Base-by-base conservation (phyloP, 2,797 vertebrate genomes). In the Xiphophorus birchmanni region DNA sequence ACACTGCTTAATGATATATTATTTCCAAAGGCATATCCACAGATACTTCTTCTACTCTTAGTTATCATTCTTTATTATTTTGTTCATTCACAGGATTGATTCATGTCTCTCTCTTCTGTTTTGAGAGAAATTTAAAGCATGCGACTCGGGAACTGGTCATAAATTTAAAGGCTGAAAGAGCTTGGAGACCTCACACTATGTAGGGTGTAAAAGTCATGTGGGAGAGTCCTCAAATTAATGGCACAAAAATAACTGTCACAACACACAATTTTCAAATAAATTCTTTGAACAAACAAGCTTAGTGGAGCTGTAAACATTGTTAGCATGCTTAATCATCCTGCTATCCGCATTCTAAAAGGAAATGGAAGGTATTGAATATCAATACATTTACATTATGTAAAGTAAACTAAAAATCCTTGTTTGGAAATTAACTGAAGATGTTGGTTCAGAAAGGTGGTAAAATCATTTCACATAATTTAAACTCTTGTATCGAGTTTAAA, bases 101-200 rank as follows among this genome's bases (percentile, higher is more conserved):
- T 93, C 90, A 92, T 86, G 48, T 76, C 73, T 79, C 26, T 82
- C 60, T 81, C 81, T 80, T 90, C 86, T 87, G 87, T 92, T 94
- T 93, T 84, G 93, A 90, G 91, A 92, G 90, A 91, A 91, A 93
- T 93, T 89, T 92, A 82, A 92, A 86, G 91, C 92, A 93, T 93
- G 93, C 85, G 52, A 89, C 87, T 88, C 76, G 78, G 88, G 87
- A 87, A 88, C 80, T 79, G 79, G 87, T 91, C 92, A 87, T 94
- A 94, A 95, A 94, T 95, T 48, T 79, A 86, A 87, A 91, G 88
- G 82, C 88, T 90, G 72, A 80, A 75, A 88, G 80, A 85, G 90
- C 72, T 82, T 87, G 50, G 83, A 85, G 94, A 94, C 93, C 93
- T 94, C 93, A 92, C 92, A 93, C 91, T 86, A 69, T 90, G 91